Conservation (phyloP, 92 coral and sea anemone genomes). For the Anthopleura xanthogrammica region DNA sequence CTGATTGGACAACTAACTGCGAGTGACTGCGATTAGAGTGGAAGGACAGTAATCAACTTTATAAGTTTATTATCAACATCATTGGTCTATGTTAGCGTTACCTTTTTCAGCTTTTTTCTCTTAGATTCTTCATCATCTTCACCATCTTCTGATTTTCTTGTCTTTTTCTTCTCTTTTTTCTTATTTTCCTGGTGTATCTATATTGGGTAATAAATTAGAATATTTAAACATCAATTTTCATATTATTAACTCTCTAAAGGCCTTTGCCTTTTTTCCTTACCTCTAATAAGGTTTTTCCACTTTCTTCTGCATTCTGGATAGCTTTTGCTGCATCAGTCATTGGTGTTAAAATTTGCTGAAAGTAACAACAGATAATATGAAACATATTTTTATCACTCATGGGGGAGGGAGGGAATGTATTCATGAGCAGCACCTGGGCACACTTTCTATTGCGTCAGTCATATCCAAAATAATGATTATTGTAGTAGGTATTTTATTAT, state of each 20-base stretch:
- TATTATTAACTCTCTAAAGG: not conserved
- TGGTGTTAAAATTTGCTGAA: constrained; percentile 49
- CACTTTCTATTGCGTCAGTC: too few relatives aligned
- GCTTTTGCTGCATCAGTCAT: constrained; percentile 59
- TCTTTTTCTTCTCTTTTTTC: constrained; percentile 75
- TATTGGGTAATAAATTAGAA: constrained; percentile 3
- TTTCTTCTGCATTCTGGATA: constrained; percentile 75
- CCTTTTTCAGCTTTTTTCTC: constrained; percentile 83
- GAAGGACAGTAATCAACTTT: too few relatives aligned
- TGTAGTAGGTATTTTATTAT: too few relatives aligned
- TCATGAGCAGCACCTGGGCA: too few relatives aligned
- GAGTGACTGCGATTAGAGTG: too few relatives aligned
- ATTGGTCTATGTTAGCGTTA: not conserved
- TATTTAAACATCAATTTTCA: too few relatives aligned
- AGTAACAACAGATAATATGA: not conserved
- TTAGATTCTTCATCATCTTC: constrained; percentile 73
- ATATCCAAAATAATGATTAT: too few relatives aligned
- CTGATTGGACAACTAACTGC: too few relatives aligned
- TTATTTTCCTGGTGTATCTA: constrained; percentile 93
- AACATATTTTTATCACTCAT: too few relatives aligned
- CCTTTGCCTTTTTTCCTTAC: constrained; percentile 22
- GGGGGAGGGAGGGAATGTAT: too few relatives aligned
- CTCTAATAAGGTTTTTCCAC: constrained; percentile 67
- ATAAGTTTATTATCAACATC: too few relatives aligned
- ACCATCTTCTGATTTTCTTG: constrained; percentile 63